These are phyloP conservation scores for Rhinichthys klamathensis DNA, from an alignment of 2,113 vertebrate species.

Conservation along the genomic window DNA sequence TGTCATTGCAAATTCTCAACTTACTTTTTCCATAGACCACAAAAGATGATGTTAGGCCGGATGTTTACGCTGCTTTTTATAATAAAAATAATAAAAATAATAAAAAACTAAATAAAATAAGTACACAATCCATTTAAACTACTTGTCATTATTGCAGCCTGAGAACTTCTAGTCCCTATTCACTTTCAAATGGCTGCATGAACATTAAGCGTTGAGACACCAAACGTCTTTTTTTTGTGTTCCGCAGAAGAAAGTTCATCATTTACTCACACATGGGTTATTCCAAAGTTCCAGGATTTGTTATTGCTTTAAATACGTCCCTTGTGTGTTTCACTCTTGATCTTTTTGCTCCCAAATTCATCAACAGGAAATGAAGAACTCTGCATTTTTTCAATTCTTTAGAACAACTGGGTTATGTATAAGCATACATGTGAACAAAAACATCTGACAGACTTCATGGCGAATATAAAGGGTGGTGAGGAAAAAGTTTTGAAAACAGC, in stretches of 20 bases:
- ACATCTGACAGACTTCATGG: constrained; percentile 28
- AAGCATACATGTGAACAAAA: constrained; percentile 41
- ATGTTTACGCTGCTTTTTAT: too few species aligned
- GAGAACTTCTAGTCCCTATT: neutral
- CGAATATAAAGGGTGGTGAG: constrained; percentile 24
- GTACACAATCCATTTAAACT: neutral
- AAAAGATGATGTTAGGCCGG: neutral
- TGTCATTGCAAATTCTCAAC: neutral
- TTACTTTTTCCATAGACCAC: neutral
- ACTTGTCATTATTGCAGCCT: neutral
- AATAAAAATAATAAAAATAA: too few species aligned
- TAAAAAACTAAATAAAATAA: too few species aligned
- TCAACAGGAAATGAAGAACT: neutral
- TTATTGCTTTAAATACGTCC: neutral
- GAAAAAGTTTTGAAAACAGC: constrained; percentile 42
- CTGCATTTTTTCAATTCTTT: neutral
- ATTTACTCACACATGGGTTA: too few species aligned
- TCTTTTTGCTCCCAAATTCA: neutral
- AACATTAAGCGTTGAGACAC: neutral
- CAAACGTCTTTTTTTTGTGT: neutral
- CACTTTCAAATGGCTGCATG: neutral
- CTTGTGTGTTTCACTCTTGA: neutral
- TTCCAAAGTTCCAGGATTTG: too few species aligned
- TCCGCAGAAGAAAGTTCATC: neutral
- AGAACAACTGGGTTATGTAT: constrained; percentile 7